These are phyloP conservation scores for Lipophrys pholis DNA, from an alignment of 2,113 vertebrate genomes.

Conservation along the genomic window DNA sequence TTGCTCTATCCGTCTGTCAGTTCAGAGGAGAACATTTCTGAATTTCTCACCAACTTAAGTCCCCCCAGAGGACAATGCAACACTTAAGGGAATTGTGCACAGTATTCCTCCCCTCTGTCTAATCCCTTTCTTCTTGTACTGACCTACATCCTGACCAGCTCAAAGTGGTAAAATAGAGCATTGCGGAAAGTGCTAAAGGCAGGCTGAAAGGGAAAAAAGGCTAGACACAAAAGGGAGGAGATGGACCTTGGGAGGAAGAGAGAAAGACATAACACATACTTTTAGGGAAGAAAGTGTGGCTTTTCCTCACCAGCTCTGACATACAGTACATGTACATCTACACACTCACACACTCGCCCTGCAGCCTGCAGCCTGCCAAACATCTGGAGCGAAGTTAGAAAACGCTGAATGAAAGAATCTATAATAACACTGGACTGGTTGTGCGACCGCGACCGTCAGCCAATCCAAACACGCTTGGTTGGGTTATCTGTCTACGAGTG, in stretches of 20 bases:
- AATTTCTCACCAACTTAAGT: conserved; percentile 54
- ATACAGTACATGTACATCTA: conserved; percentile 34
- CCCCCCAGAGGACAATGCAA: conserved; percentile 38
- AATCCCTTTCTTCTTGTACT: conserved; percentile 37
- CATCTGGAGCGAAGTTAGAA: conserved; percentile 82
- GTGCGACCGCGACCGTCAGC: conserved; percentile 60
- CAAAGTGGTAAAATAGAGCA: conserved; percentile 41
- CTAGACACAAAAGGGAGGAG: neutral
- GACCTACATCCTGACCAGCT: conserved; percentile 36
- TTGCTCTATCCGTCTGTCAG: conserved; percentile 46
- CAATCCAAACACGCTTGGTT: conserved; percentile 75
- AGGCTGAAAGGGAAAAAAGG: conserved; percentile 18
- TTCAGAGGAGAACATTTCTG: conserved; percentile 28
- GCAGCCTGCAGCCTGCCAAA: conserved; percentile 67
- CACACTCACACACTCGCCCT: conserved; percentile 45
- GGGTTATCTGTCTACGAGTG: conserved; percentile 75
- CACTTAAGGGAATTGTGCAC: conserved; percentile 27
- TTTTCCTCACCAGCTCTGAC: conserved; percentile 42
- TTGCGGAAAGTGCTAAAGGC: conserved; percentile 14
- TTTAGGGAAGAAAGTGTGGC: conserved; percentile 48
- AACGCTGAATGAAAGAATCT: conserved; percentile 81
- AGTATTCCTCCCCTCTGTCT: conserved; percentile 24
- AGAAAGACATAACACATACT: conserved; percentile 46
- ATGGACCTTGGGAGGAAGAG: neutral
- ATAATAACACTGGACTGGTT: conserved; percentile 79